Base-by-base conservation (phyloP, 1,140 invertebrate species). In the Wasmannia auropunctata region DNA sequence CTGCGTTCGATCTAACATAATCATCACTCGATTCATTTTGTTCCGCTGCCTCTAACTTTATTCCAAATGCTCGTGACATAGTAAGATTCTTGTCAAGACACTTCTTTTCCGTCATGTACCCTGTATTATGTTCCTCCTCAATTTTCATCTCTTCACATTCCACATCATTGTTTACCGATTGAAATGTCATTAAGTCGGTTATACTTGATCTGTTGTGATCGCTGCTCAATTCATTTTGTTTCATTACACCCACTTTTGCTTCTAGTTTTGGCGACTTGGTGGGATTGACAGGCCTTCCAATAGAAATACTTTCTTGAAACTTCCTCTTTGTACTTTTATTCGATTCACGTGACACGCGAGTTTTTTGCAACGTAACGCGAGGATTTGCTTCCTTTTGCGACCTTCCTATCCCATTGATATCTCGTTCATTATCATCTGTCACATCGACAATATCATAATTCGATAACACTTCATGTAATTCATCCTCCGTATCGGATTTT, bases 221-320 rank as follows among this genome's bases (percentile, higher is more conserved):
- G 74, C 6, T 58, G n/a, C 58, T 34, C 1, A 63, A 8, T 54
- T 60, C 25, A 37, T 87, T 28, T 40, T 28, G 63, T 46, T 67
- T 10, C 31, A 28, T 43, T 49, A 3, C 19, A 63, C 63, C 40
- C 25, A 34, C 49, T n/a, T 46, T 34, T 19, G 28, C 28, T 49
- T 89, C 28, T 16, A 83, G 0, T 87, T 90, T 88, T 37, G 2
- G 34, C 34, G 60, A n/a, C 14, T 86, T 90, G 25, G 5, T 22
- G 22, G 63, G 10, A 22, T 37, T 49, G 63, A 8, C 0, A 22
- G 43, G 6, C 37, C 40, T 10, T 43, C 85, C n/a, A 10, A 10
- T n/a, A 63, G 11, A 70, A 63, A 49, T 51, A 54, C 10, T 40
- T 77, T 74, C 19, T 0, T 81, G 54, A 10, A 25, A 16, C 51